Percentiles rank a stretch among this genome's conserved stretches.
Conservation (phyloP, 2,888 invertebrate genomes). For the Cryptus armator region DNA sequence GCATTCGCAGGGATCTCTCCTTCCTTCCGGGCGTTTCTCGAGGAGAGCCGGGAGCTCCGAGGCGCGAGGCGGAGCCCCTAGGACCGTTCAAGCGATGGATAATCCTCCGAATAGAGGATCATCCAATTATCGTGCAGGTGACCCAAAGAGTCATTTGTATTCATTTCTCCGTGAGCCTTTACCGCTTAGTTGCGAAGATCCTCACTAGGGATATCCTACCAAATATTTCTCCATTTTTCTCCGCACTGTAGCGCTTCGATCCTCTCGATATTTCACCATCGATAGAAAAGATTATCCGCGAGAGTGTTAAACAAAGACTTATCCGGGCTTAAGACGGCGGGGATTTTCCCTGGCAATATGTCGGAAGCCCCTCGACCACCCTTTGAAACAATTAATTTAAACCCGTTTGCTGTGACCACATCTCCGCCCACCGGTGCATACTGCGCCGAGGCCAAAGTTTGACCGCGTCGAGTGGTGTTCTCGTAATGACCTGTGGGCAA, state of each 20-base stretch:
- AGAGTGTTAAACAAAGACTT: constrained; percentile 80
- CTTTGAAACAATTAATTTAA: constrained; percentile 73
- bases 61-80: constrained; percentile 69
- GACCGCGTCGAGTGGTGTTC: constrained; percentile 15
- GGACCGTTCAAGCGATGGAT: constrained; percentile 76
- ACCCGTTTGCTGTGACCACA: constrained; percentile 49
- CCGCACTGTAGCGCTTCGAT: constrained; percentile 10
- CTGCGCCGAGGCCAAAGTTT: constrained; percentile 17
- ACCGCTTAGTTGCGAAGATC: constrained; percentile 65
- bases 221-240: constrained; percentile 29
- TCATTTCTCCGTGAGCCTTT: constrained; percentile 75
- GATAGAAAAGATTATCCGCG: constrained; percentile 75
- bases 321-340: constrained; percentile 66
- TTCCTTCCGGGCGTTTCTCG: constrained; percentile 68
- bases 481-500: constrained; percentile 14
- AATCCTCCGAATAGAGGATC: constrained; percentile 80
- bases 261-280: constrained; percentile 64
- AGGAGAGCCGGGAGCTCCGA: constrained; percentile 47
- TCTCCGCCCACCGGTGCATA: constrained; percentile 32
- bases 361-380: constrained; percentile 51
- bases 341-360: constrained; percentile 72
- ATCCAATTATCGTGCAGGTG: constrained; percentile 82
- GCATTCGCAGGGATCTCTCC: constrained; percentile 45
- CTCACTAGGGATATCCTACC: constrained; percentile 31
- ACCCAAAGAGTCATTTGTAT: constrained; percentile 81